These are phyloP conservation scores for Odobenus rosmarus DNA, from an alignment of 2,113 vertebrate genomes.

Conservation along the genomic window DNA sequence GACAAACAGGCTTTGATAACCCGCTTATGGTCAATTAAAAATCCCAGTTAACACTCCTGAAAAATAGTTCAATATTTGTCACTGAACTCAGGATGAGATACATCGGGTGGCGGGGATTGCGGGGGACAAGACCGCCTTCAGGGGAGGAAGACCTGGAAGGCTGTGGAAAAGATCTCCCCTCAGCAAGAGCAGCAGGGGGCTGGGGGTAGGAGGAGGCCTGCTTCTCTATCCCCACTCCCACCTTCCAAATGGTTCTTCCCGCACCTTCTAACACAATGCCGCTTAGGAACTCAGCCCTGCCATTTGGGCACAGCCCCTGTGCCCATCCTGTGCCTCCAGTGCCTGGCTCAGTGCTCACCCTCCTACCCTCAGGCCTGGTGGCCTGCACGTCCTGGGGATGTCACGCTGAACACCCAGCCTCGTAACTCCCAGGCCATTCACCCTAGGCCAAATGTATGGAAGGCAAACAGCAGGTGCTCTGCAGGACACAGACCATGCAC, in stretches of 20 bases:
- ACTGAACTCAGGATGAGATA: neutral
- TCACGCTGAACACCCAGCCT: neutral
- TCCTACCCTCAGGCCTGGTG: neutral
- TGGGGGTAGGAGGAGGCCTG: no score
- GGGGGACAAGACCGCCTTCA: neutral
- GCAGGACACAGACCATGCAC: fast-evolving
- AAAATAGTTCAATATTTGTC: conserved; percentile 58
- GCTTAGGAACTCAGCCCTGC: neutral
- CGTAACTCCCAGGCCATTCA: no score
- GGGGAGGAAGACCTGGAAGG: neutral
- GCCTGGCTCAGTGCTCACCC: neutral
- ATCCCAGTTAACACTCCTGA: conserved; percentile 68
- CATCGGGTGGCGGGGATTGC: neutral
- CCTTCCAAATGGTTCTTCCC: neutral
- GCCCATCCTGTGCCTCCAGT: neutral
- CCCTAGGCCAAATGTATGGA: fast-evolving
- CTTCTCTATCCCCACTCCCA: neutral
- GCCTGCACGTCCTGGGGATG: neutral
- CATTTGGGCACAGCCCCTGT: fast-evolving
- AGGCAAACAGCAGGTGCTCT: neutral
- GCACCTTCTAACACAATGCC: neutral
- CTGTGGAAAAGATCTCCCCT: neutral
- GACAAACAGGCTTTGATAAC: conserved; percentile 60
- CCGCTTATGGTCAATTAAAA: conserved; percentile 70
- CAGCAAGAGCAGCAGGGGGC: neutral